phyloP scores from a whole-genome alignment of 2,797 vertebrate genomes.

The Falco cherrug region DNA sequence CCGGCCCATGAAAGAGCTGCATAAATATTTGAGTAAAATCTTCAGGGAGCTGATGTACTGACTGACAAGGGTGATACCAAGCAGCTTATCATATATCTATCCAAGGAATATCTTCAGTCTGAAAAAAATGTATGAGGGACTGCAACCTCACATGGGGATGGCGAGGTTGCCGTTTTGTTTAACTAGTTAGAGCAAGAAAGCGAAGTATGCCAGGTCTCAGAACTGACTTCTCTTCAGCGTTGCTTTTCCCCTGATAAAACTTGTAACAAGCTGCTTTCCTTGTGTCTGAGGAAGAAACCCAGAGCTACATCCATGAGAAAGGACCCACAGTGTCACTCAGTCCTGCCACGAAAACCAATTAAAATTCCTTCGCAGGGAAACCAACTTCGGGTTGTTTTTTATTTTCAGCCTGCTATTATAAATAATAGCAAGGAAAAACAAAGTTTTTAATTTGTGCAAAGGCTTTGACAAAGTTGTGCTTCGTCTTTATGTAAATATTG shows the following conservation, averaged over 20 bases:
- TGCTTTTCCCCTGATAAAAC: background rate
- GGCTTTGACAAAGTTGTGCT: slow-evolving; percentile 20
- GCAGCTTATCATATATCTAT: background rate
- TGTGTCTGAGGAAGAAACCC: background rate
- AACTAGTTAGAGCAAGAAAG: background rate
- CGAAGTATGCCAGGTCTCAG: background rate
- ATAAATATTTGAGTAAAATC: background rate
- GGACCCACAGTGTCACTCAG: background rate
- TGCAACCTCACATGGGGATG: background rate
- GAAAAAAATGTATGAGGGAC: background rate
- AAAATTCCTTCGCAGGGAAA: background rate
- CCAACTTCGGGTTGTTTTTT: background rate
- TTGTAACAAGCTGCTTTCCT: background rate
- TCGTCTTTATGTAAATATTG: slow-evolving; percentile 56
- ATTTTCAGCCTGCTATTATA: background rate
- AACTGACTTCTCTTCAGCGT: background rate
- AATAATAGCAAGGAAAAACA: slow-evolving; percentile 40
- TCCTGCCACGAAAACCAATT: background rate
- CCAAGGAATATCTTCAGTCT: background rate
- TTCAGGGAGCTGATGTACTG: background rate
- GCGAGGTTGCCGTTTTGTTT: background rate
- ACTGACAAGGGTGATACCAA: background rate
- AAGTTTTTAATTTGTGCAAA: slow-evolving; percentile 47
- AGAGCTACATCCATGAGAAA: background rate
- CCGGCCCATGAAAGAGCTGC: background rate